A percentile compares a stretch with the other conserved stretches of the same genome.
Evolutionary conservation across 2,113 vertebrate genomes (phyloP).

Genomic region (Elanus axillaris): DNA sequence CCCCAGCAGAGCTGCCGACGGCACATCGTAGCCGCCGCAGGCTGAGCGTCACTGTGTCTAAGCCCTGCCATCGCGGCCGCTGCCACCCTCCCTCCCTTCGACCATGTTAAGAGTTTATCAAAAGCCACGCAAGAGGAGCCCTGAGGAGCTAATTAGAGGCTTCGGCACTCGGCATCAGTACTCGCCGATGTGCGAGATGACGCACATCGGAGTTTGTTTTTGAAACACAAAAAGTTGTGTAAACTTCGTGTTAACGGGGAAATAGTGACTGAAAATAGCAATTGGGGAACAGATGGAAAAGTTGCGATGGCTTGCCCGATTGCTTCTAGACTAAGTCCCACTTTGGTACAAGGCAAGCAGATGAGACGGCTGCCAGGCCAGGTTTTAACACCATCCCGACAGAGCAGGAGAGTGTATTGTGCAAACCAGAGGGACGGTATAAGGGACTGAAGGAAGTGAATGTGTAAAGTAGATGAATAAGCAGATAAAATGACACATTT

Average conservation of each 20-base stretch:
- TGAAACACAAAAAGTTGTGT: background rate
- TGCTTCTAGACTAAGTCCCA: background rate
- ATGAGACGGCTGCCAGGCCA: background rate
- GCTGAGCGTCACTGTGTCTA: background rate
- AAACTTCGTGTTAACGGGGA: background rate
- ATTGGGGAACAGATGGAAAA: background rate
- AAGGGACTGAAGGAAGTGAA: background rate
- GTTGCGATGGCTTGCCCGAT: fast-evolving
- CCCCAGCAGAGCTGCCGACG: background rate
- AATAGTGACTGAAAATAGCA: background rate
- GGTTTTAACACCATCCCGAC: background rate
- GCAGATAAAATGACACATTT: background rate
- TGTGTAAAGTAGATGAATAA: background rate
- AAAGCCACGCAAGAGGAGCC: background rate
- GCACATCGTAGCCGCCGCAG: fast-evolving
- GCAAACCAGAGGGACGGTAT: background rate
- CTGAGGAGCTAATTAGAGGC: background rate
- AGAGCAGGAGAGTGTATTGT: background rate
- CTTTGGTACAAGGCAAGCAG: fast-evolving
- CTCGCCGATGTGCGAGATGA: fast-evolving
- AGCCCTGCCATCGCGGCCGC: background rate
- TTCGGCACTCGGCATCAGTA: background rate
- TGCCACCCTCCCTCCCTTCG: background rate
- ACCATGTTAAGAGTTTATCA: fast-evolving
- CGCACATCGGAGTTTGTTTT: background rate